A percentile compares a stretch with the other conserved stretches of the same genome.
Conservation (phyloP, 1,140 invertebrate genomes). For the Steinernema khuongi region DNA sequence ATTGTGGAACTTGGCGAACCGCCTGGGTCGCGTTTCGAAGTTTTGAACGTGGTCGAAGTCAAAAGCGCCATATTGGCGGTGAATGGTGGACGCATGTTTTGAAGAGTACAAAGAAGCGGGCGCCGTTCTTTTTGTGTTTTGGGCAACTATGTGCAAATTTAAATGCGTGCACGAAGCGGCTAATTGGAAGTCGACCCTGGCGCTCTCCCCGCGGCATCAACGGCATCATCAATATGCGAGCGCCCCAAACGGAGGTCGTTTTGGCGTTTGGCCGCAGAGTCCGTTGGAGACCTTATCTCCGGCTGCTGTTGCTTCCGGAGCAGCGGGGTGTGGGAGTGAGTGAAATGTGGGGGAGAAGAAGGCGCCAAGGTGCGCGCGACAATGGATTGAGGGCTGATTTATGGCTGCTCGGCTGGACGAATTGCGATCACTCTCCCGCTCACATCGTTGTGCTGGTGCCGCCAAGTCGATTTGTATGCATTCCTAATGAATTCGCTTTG, state of each 20-base stretch:
- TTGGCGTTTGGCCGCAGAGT: no score
- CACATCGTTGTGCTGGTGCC: neutral
- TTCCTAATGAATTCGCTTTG: slow-evolving; percentile 1
- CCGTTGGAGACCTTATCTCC: neutral
- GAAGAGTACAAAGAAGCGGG: neutral
- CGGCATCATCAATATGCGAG: slow-evolving; percentile 5
- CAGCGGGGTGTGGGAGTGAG: no score
- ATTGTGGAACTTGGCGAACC: neutral
- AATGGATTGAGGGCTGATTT: neutral
- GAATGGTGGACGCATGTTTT: no score
- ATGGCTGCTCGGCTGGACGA: neutral
- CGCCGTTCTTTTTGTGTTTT: neutral
- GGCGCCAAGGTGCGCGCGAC: neutral
- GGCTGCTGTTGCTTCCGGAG: neutral
- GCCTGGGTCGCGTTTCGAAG: neutral
- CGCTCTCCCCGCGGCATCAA: neutral
- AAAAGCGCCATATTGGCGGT: no score
- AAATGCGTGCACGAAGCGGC: neutral
- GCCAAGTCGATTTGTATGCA: slow-evolving; percentile 8
- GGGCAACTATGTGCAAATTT: neutral
- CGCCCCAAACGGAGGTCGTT: no score
- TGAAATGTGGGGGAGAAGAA: neutral
- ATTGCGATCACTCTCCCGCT: neutral
- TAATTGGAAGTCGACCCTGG: slow-evolving; percentile 8
- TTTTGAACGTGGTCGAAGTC: no score